phyloP scores from a whole-genome alignment of 2,888 invertebrate genomes.

The Apocheima hispidaria region DNA sequence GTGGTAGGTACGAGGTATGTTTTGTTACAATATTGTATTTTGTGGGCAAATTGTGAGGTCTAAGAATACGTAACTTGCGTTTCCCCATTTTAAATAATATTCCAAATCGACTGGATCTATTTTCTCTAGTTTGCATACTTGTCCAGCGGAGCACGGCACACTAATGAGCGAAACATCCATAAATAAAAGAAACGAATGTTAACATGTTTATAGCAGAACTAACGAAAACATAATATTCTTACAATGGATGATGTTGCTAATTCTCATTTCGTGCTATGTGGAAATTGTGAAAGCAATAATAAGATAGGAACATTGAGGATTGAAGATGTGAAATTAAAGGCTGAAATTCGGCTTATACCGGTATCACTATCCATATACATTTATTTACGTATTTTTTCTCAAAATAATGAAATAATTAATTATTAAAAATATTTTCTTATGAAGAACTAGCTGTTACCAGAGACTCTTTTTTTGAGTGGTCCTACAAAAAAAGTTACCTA shows the following conservation, averaged over 20 bases:
- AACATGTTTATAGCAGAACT: slow-evolving; percentile 7
- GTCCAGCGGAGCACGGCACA: slow-evolving; percentile 49
- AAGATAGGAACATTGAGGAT: slow-evolving; percentile 7
- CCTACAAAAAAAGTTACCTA: no score
- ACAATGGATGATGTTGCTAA: slow-evolving; percentile 12
- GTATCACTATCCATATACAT: slow-evolving; percentile 11
- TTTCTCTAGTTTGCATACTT: slow-evolving; percentile 57
- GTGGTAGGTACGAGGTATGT: no score
- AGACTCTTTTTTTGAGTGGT: no score
- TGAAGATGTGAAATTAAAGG: slow-evolving; percentile 10
- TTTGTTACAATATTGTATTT: no score
- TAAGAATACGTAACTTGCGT: not conserved
- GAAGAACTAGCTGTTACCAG: no score
- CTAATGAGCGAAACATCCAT: slow-evolving; percentile 39
- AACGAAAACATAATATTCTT: slow-evolving; percentile 1
- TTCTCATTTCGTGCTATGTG: slow-evolving; percentile 11
- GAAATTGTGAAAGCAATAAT: slow-evolving; percentile 5
- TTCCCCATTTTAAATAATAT: not conserved
- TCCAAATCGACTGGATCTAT: slow-evolving; percentile 32
- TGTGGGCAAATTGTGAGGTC: not conserved
- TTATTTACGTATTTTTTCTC: not conserved
- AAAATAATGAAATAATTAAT: no score
- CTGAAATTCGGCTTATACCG: slow-evolving; percentile 14
- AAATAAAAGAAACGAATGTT: slow-evolving; percentile 31
- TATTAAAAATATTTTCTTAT: not conserved